Conservation (phyloP, 2,888 invertebrate species). For the Metacarcinus magister region DNA sequence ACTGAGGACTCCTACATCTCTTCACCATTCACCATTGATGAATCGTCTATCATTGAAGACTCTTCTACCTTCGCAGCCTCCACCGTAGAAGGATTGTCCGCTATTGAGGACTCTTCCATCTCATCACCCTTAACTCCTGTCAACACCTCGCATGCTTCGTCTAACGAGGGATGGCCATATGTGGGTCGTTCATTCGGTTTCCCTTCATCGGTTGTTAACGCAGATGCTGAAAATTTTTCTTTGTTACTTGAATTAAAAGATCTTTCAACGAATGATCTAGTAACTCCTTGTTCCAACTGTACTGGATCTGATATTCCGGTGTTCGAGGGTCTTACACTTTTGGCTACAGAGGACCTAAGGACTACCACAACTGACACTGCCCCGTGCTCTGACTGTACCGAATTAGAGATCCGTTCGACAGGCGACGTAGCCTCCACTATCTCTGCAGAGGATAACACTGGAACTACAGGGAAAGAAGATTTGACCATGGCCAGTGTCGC, state of each 20-base stretch:
- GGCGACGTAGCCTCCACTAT: not conserved
- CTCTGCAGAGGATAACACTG: not conserved
- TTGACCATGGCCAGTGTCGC: not conserved
- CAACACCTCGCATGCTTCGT: not conserved
- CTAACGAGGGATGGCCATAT: no score
- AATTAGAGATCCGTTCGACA: not conserved
- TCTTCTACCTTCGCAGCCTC: not conserved
- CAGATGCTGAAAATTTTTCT: not conserved
- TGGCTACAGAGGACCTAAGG: no score
- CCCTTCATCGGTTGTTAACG: not conserved
- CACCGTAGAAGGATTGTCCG: not conserved
- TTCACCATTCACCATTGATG: not conserved
- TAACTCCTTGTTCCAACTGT: no score
- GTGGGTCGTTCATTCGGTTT: not conserved
- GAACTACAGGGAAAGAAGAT: not conserved
- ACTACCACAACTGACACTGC: not conserved
- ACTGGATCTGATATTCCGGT: no score
- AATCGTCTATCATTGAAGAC: not conserved
- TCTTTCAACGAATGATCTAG: not conserved
- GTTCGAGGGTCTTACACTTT: no score
- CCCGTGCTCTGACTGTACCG: not conserved
- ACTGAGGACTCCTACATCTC: not conserved
- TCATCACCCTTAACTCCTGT: not conserved
- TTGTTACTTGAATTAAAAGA: not conserved
- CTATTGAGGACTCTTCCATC: not conserved